Evolutionary conservation across 2,888 invertebrate genomes (phyloP).

Genomic region (Gandaritis pyraliata): DNA sequence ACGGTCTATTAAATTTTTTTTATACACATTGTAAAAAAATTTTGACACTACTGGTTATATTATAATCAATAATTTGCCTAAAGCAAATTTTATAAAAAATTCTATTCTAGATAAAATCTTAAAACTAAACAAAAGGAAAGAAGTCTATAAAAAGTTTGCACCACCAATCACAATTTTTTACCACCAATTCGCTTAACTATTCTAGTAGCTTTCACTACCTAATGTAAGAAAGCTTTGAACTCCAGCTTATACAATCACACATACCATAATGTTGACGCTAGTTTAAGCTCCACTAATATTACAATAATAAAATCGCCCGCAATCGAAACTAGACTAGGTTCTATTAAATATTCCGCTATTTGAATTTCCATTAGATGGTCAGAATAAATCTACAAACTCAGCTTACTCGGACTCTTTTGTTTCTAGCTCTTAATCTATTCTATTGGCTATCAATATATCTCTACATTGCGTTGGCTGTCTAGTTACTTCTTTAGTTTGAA

Average conservation of each 20-base stretch:
- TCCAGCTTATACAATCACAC: constrained; percentile 44
- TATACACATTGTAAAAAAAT: constrained; percentile 46
- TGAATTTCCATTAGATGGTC: constrained; percentile 61
- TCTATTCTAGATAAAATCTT: constrained; percentile 59
- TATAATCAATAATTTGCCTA: constrained; percentile 57
- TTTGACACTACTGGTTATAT: constrained; percentile 47
- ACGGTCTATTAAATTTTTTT: constrained; percentile 54
- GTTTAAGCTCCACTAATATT: constrained; percentile 71
- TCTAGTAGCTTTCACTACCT: constrained; percentile 64
- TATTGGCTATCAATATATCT: constrained; percentile 60
- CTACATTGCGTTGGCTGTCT: constrained; percentile 62
- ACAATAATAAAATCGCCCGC: constrained; percentile 71
- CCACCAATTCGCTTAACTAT: constrained; percentile 62
- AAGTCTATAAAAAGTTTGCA: constrained; percentile 74
- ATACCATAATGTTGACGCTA: constrained; percentile 50
- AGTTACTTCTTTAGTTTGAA: constrained; percentile 62
- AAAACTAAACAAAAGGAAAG: constrained; percentile 70
- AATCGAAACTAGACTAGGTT: constrained; percentile 57
- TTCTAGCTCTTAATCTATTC: constrained; percentile 72
- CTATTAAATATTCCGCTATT: constrained; percentile 71
- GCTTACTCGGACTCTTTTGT: constrained; percentile 58
- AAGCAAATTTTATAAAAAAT: constrained; percentile 60
- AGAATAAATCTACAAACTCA: constrained; percentile 68
- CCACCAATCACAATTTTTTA: constrained; percentile 76
- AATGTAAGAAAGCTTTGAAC: constrained; percentile 44